Evolutionary conservation across 2,888 invertebrate genomes (phyloP), one percentile per base, ranked within the genome.

Genomic region (Diaprepes abbreviatus): DNA sequence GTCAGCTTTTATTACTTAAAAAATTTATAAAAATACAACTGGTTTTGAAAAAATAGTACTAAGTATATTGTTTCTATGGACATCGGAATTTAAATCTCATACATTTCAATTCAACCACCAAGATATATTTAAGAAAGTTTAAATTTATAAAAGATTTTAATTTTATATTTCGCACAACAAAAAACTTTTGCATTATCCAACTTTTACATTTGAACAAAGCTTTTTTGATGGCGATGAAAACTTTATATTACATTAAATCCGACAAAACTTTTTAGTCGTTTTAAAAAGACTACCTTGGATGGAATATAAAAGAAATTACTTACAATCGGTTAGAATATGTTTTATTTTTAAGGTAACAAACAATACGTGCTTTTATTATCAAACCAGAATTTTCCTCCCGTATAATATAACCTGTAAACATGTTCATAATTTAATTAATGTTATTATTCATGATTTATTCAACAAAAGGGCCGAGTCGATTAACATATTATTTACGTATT

Each of bases 141-240:
- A 55, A 57, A 65, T 57, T 65, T 57, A 65, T 55, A 55, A 65
- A 65, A 21, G 31, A 43, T 55, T 65, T 65, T 65, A 65, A 55
- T 55, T 55, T 65, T 57, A 45, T 55, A 65, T 65, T 65, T 65
- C 36, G 31, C 43, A 45, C 57, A 57, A 55, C 43, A 48, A 65
- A 52, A 45, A 64, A 65, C 55, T 65, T 65, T 65, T 48, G 33
- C 19, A 57, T 65, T 65, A 55, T 43, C 43, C 45, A 65, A 65
- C 40, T 33, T 65, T 57, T 65, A 57, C 52, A 43, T 65, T 55
- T 65, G 43, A 65, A 52, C 64, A 40, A 33, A 55, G 55, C 31
- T 43, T 16, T 40, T 57, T 45, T 43, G 54, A 14, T 19, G 28
- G 43, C 64, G 64, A 55, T 45, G 35, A 45, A 57, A 65, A 54